Evolutionary conservation across 2,113 vertebrate species (phyloP).

Genomic region (Capreolus pygargus): DNA sequence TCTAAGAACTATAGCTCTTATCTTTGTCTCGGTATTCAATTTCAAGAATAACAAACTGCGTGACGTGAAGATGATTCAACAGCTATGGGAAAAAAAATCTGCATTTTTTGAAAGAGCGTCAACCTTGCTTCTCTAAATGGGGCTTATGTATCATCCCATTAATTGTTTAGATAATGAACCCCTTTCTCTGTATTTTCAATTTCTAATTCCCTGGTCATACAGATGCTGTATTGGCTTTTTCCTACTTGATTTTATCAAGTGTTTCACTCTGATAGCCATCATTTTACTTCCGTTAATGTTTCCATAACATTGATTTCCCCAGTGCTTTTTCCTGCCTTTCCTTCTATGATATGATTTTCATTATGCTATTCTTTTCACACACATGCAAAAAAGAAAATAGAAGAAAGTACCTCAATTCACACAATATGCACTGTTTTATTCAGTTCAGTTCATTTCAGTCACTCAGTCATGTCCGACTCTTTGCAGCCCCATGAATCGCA

Average conservation of each 20-base stretch:
- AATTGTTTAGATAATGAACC: not conserved
- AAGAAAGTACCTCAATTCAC: not conserved
- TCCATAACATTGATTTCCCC: not conserved
- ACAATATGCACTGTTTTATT: not conserved
- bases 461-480: no score
- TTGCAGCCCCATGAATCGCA: no score
- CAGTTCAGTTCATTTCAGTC: no score
- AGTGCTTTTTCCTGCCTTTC: not conserved
- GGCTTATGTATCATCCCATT: not conserved
- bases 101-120: not conserved
- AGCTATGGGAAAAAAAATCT: not conserved
- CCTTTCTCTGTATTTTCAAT: not conserved
- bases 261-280: not conserved
- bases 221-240: not conserved
- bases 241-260: not conserved
- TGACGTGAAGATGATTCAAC: not conserved
- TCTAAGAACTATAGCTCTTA: not conserved
- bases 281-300: not conserved
- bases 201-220: not conserved
- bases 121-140: not conserved
- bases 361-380: not conserved
- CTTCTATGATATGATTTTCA: not conserved
- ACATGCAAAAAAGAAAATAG: not conserved
- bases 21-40: not conserved
- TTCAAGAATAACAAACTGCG: not conserved